Evolutionary conservation across 1,140 invertebrate genomes (phyloP), one percentile per base, ranked within the genome.

Genomic region (Sitobion miscanthi): DNA sequence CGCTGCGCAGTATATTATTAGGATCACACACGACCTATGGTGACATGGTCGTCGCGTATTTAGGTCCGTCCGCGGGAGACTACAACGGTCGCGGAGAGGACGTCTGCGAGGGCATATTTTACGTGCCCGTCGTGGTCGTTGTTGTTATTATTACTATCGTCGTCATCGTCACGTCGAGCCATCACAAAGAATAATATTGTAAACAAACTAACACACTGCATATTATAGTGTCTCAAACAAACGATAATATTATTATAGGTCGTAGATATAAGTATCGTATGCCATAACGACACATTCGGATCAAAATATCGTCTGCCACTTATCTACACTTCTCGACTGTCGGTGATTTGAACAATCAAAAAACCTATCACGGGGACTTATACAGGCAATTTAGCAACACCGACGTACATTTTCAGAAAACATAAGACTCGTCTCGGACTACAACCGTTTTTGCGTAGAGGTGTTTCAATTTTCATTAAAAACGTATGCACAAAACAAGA

Each of bases 311-410:
- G 57, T 62, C 8, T 30, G 25, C 30, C 30, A 0, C n/a, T n/a
- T 7, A n/a, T 69, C 30, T 14, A n/a, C 17, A 17, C 14, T n/a
- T 17, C 5, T 69, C 14, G 25, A 17, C 30, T n/a, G 62, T 77
- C 62, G 14, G 62, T n/a, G n/a, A 77, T 77, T 77, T 77, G 5
- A 77, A n/a, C n/a, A 77, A 77, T 17, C 62, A n/a, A 35, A 77
- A 77, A 77, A n/a, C 17, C 30, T 77, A n/a, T 77, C 62, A 77
- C 30, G 62, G 62, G 62, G 62, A 77, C n/a, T 77, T n/a, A 77
- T 77, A 77, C 62, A 77, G 62, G 62, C 30, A 77, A n/a, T 77
- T 77, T 77, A 77, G 62, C 62, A 77, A n/a, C 62, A 77, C 30
- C 62, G 62, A n/a, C n/a, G 62, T 77, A 77, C 62, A 6, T 77